Evolutionary conservation across 2,888 invertebrate species (phyloP), one percentile per base, ranked within the genome.

Genomic region (Eumerus sabulonum): DNA sequence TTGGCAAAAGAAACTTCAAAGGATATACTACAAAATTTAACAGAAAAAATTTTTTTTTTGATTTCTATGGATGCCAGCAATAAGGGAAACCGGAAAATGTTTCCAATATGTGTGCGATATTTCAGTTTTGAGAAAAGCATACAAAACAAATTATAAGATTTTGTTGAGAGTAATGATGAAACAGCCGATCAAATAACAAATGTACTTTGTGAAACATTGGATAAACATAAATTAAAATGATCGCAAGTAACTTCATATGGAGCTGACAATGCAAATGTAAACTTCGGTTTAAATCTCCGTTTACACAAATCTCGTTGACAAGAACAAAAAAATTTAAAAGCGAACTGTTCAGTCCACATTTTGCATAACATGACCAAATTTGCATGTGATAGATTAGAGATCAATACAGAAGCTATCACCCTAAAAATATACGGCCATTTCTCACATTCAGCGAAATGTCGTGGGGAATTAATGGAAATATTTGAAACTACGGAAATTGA

Each of bases 261-360:
- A 11, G 57, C 66, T 66, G 59, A 66, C 13, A 66, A 66, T 59
- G 57, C 66, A 60, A 66, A 66, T 66, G 57, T 66, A 40, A 66
- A 66, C 18, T 66, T 66, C 53, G 42, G 42, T 57, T 18, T 19
- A 59, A 57, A 38, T 47, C 60, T 60, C 27, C 27, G 27, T 27
- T 27, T 27, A 19, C 60, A 60, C 35, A 42, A 60, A 60, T 60
- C 60, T 60, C 45, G 27, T 27, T 48, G 48, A 16, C 48, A 60
- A 60, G 35, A 60, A 60, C 48, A 35, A 42, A 59, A 66, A 62
- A 62, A 16, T 60, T 62, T 66, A 59, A 60, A 66, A 59, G 66
- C 57, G 9, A 60, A 45, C 57, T 66, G 45, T 66, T 66, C 66
- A 66, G 66, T 66, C 44, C 66, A 66, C 57, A 66, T 66, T 19